Base-by-base conservation (phyloP, 2,797 vertebrate species). In the Pagetopsis macropterus region DNA sequence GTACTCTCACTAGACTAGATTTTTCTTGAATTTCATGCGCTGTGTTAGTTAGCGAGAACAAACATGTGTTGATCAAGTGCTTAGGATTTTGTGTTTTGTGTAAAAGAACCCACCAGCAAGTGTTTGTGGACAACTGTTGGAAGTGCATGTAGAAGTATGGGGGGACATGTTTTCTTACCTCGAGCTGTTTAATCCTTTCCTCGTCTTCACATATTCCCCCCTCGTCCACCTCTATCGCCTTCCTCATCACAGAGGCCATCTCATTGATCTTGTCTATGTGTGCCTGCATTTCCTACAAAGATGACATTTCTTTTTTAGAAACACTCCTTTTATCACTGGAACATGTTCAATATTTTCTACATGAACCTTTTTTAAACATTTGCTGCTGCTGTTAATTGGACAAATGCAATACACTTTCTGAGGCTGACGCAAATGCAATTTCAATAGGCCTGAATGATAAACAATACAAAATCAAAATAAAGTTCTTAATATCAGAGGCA, bases 181-280 rank as follows among this genome's bases (percentile, higher is more conserved):
- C 97, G 0, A 99, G 94, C 80, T 97, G 97, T 81, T 94, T 93
- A 83, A 99, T 99, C 43, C 96, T 94, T 78, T 99, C 97, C 79
- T 98, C 96, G 10, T 99, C 98, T 84, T 96, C 96, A 88, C 96
- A 97, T 19, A 95, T 89, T 0, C 94, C 93, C 11, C 94, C 96
- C 50, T 99, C 98, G 13, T 99, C 97, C 40, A 98, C 94, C 84
- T 99, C 97, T 65, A 99, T 97, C 3, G 98, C 98, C 74, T 95
- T 98, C 78, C 93, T 96, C 97, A 99, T 99, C 12, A 99, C 97
- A 0, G 97, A 96, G 23, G 98, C 97, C 98, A 99, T 99, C 87
- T 99, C 98, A 4, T 96, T 96, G 52, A 99, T 98, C 86, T 99
- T 99, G 88, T 99, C 97, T 87, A 97, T 95, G 3, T 99, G 98